These are phyloP conservation scores for Biston betularia DNA, from an alignment of 2,888 invertebrate species.

Conservation along the genomic window DNA sequence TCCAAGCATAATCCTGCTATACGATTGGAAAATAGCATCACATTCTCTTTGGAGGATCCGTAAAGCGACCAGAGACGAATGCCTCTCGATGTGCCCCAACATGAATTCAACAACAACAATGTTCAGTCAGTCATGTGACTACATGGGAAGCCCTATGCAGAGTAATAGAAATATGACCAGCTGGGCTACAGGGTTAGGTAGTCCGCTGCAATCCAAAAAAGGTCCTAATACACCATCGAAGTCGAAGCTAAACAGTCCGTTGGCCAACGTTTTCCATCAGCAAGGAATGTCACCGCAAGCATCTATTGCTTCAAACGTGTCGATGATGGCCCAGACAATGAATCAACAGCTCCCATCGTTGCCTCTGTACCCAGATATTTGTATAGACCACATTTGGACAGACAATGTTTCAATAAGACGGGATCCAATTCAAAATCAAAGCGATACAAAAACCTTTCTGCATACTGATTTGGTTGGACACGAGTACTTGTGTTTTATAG, in stretches of 20 bases:
- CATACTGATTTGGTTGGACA: slow-evolving; percentile 95
- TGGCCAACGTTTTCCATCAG: slow-evolving; percentile 79
- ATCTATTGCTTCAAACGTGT: slow-evolving; percentile 75
- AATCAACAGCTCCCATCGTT: slow-evolving; percentile 85
- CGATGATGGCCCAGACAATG: slow-evolving; percentile 79
- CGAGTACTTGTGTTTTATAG: slow-evolving; percentile 92
- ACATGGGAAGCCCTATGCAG: slow-evolving; percentile 74
- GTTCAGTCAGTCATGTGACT: slow-evolving; percentile 78
- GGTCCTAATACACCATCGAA: slow-evolving; percentile 64
- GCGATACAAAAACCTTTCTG: slow-evolving; percentile 90
- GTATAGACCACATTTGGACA: slow-evolving; percentile 96
- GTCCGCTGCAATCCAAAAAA: slow-evolving; percentile 75
- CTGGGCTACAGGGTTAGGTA: slow-evolving; percentile 70
- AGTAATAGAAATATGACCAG: slow-evolving; percentile 71
- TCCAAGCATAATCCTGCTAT: slow-evolving; percentile 93
- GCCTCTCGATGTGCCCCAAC: slow-evolving; percentile 86
- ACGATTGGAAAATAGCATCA: slow-evolving; percentile 90
- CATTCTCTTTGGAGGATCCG: slow-evolving; percentile 94
- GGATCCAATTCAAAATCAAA: slow-evolving; percentile 69
- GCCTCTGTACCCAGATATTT: slow-evolving; percentile 93
- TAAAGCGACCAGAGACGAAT: slow-evolving; percentile 91
- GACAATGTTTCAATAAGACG: slow-evolving; percentile 85
- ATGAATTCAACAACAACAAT: slow-evolving; percentile 73
- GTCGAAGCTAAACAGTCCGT: slow-evolving; percentile 76
- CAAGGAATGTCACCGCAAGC: slow-evolving; percentile 80